A percentile compares a stretch with the other conserved stretches of the same genome.
These are phyloP conservation scores for Neoseiulus cucumeris DNA, from an alignment of 1,140 invertebrate genomes.

Conservation along the genomic window DNA sequence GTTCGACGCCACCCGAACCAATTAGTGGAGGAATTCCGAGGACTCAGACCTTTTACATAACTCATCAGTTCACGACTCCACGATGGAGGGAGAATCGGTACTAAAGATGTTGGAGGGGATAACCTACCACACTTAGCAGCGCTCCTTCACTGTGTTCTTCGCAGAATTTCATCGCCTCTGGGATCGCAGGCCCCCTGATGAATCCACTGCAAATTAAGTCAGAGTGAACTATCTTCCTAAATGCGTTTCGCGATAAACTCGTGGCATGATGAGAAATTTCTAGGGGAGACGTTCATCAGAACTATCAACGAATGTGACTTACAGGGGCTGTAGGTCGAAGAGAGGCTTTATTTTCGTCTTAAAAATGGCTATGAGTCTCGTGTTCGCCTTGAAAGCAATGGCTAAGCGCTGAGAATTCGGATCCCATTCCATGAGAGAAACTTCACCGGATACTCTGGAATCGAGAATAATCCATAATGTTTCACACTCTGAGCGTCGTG, in stretches of 20 bases:
- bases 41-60: slow-evolving; percentile 9
- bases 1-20: not conserved
- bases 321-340: not conserved
- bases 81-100: not conserved
- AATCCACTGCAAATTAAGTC: not conserved
- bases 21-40: not conserved
- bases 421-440: slow-evolving; percentile 1
- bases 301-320: not conserved
- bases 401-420: not conserved
- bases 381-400: not conserved
- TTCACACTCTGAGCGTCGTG: not conserved
- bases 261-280: too few species aligned
- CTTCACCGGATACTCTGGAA: not conserved
- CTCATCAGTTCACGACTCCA: not conserved
- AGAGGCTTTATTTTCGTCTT: not conserved
- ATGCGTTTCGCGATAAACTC: too few species aligned
- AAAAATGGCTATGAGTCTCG: not conserved
- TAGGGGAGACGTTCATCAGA: too few species aligned
- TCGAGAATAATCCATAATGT: not conserved
- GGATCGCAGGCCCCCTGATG: not conserved
- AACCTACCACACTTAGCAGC: not conserved
- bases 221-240: too few species aligned
- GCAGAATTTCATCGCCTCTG: slow-evolving; percentile 8
- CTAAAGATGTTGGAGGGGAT: too few species aligned
- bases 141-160: not conserved